Base-by-base conservation (phyloP, 2,888 invertebrate species). In the Phyllotreta cruciferae region DNA sequence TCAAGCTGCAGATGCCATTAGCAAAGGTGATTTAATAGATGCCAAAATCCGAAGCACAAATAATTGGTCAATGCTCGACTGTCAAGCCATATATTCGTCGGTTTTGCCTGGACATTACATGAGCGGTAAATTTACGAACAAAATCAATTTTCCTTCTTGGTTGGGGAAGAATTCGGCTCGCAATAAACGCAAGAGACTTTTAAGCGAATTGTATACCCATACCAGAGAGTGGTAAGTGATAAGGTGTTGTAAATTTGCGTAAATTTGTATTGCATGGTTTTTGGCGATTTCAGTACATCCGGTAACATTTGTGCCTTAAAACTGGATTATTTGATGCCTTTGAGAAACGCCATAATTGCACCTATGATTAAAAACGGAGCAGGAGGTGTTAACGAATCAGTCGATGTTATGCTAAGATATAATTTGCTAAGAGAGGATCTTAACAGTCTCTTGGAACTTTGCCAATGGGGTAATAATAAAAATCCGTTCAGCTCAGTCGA, bases 131-230 rank as follows among this genome's bases (percentile, higher is more conserved):
- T 80, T 96, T 63, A 83, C 85, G 0, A 88, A 87, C 0, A 91
- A 91, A 83, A 91, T 96, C 13, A 90, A 91, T 76, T 99, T 99
- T 81, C 99, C 99, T 1, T 83, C 87, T 41, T 99, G 98, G 98
- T 87, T 99, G 57, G 99, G 99, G 0, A 95, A 95, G 82, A 94
- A 97, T 83, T 98, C 98, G 0, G 90, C 88, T 66, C 83, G 86
- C 11, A 88, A 83, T 68, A 98, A 98, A 83, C 88, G 92, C 77
- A 88, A 90, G 49, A 85, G 97, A 13, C 83, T 96, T 50, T 83
- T 91, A 8, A 91, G 92, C 80, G 94, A 96, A 80, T 84, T 97
- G 55, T 90, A 92, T 71, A 85, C 89, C n/a, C 98, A 98, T 75
- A 92, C 93, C 62, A 84, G 93, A 67, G 85, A 92, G 14, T 88